Base-by-base conservation (phyloP, 2,888 invertebrate species). In the Eupithecia subumbrata region DNA sequence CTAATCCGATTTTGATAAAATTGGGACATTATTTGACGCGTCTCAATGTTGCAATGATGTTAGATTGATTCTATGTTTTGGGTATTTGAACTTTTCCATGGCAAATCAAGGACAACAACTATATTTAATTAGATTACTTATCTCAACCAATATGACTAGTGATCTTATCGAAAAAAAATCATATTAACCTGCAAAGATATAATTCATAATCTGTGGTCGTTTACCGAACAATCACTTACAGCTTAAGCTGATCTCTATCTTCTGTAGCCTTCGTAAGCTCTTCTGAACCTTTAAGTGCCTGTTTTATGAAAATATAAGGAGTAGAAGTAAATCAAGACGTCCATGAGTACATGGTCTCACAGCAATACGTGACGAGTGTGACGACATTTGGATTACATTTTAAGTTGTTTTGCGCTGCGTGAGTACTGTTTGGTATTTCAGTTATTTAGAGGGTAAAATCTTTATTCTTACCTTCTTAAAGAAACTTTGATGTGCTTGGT, bases 351-450 rank as follows among this genome's bases (percentile, higher is more conserved):
- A 34, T 34, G 16, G 30, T 63, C 30, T 9, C 30, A 18, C 1
- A 18, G 30, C 64, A 34, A 34, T 9, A 64, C 64, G 64, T 34
- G 64, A 64, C 9, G 34, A 0, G 34, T 30, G 64, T 64, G 34
- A 18, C 64, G 64, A 34, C 64, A 64, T 64, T 64, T 18, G 34
- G 64, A 34, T 64, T 34, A 34, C 34, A 69, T 69, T 69, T 69
- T 69, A 69, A 64, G 64, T 34, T 64, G 64, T 64, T 64, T 64
- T 64, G 18, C 8, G 12, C 14, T 60, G 52, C n/a, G 0, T 56
- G 34, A 64, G 64, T 64, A 64, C 34, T 64, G 30, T 18, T 64
- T 9, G 64, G 64, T 64, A 34, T 34, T 34, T 18, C 1, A 64
- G 64, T 30, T 34, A 34, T 34, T 18, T 34, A 64, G 16, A 30